These are phyloP conservation scores for Marcusenius ussheri DNA, from an alignment of 2,113 vertebrate species.

Conservation along the genomic window DNA sequence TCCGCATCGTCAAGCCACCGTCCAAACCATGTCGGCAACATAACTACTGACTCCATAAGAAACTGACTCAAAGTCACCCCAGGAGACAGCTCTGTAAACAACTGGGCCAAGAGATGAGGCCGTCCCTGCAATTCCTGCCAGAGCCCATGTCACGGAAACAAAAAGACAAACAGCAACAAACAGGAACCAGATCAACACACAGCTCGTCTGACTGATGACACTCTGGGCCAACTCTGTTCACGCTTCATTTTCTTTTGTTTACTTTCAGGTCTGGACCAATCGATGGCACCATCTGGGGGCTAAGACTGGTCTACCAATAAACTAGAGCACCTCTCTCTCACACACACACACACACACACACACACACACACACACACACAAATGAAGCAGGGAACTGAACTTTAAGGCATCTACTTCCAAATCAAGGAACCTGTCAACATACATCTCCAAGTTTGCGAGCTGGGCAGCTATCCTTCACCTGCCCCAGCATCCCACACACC, in stretches of 20 bases:
- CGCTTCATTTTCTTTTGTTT: background rate
- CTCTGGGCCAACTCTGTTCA: background rate
- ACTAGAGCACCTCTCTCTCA: background rate
- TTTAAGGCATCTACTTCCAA: conserved; percentile 22
- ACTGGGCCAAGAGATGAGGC: background rate
- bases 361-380: conserved; percentile 27
- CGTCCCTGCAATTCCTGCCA: background rate
- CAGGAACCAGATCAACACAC: background rate
- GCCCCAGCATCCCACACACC: conserved; percentile 45
- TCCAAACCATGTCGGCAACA: background rate
- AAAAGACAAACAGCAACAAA: background rate
- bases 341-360: conserved; percentile 19
- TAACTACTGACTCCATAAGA: background rate
- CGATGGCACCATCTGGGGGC: background rate
- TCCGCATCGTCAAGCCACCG: background rate
- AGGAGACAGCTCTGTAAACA: background rate
- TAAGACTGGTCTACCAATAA: background rate
- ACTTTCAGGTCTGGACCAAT: background rate
- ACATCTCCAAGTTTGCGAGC: conserved; percentile 63
- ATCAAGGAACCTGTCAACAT: conserved; percentile 36
- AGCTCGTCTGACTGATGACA: background rate
- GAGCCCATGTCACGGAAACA: background rate
- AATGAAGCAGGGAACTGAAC: conserved; percentile 17
- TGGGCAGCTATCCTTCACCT: conserved; percentile 62
- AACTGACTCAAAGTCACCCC: background rate